Percentiles rank a stretch among this genome's conserved stretches.
phyloP scores from a whole-genome alignment of 2,888 invertebrate species.

The Acleris literana region DNA sequence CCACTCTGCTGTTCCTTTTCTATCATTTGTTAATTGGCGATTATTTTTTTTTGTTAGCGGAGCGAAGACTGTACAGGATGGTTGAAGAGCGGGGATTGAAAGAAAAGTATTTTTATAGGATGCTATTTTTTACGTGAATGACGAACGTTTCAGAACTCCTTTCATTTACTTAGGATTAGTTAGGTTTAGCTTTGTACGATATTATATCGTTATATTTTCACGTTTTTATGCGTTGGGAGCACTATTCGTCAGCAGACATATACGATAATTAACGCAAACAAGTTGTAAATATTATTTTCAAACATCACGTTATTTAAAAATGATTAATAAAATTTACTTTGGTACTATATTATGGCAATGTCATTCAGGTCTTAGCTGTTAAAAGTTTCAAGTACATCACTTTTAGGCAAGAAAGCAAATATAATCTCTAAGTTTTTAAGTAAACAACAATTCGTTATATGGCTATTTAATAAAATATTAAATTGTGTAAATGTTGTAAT shows the following conservation, averaged over 20 bases:
- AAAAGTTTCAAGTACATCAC: too few species aligned
- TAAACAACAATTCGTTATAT: too few species aligned
- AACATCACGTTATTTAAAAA: too few species aligned
- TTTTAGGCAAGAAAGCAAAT: too few species aligned
- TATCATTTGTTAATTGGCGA: not conserved
- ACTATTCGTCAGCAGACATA: conserved; percentile 15
- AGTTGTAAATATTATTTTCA: too few species aligned
- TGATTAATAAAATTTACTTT: too few species aligned
- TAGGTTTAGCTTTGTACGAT: conserved; percentile 22
- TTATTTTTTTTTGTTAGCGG: not conserved
- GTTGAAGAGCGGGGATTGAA: conserved; percentile 39
- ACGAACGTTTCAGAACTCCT: conserved; percentile 47
- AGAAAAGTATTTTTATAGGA: conserved; percentile 60
- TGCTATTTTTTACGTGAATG: conserved; percentile 49
- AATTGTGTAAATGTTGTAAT: too few species aligned
- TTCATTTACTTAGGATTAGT: conserved; percentile 38
- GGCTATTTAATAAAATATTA: too few species aligned
- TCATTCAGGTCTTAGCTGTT: too few species aligned
- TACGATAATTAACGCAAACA: not conserved
- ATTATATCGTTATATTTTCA: conserved; percentile 7
- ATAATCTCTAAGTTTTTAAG: too few species aligned
- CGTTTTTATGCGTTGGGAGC: conserved; percentile 13
- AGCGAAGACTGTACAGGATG: conserved; percentile 14
- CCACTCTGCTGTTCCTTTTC: not conserved
- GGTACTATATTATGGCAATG: too few species aligned